phyloP scores from a whole-genome alignment of 2,113 vertebrate genomes.

The Podarcis muralis region DNA sequence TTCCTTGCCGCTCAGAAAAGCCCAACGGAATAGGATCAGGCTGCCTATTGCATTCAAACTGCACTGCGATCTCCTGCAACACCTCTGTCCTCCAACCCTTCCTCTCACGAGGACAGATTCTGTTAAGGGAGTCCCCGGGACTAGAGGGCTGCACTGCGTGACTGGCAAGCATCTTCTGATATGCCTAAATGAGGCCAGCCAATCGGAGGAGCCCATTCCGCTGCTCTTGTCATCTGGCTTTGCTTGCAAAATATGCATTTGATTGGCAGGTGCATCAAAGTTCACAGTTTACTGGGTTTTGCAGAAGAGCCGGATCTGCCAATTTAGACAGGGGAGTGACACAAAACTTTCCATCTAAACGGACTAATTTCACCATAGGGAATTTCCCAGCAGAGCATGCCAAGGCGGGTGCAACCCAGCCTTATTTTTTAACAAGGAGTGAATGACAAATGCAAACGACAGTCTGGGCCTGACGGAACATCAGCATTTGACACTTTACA shows the following conservation, averaged over 20 bases:
- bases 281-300: constrained; percentile 95
- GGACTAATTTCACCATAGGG: constrained; percentile 92
- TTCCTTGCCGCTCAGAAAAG: constrained; percentile 7
- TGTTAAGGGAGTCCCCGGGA: constrained; percentile 66
- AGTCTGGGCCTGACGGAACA: constrained; percentile 87
- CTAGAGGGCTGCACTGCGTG: constrained; percentile 71
- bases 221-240: constrained; percentile 89
- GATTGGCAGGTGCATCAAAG: constrained; percentile 91
- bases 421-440: constrained; percentile 90
- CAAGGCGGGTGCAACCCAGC: constrained; percentile 79
- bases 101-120: constrained; percentile 64
- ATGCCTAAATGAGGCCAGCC: constrained; percentile 88
- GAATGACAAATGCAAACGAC: constrained; percentile 93
- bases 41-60: constrained; percentile 17
- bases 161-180: constrained; percentile 91
- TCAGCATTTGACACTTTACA: constrained; percentile 88
- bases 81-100: constrained; percentile 46
- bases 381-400: constrained; percentile 85
- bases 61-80: constrained; percentile 52
- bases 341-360: constrained; percentile 96
- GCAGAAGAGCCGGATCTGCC: constrained; percentile 92
- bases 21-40: background rate
- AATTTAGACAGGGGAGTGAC: constrained; percentile 94
- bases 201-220: constrained; percentile 77
- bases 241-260: constrained; percentile 84